Evolutionary conservation across 2,797 vertebrate genomes (phyloP).

Genomic region (Spinus pinus): DNA sequence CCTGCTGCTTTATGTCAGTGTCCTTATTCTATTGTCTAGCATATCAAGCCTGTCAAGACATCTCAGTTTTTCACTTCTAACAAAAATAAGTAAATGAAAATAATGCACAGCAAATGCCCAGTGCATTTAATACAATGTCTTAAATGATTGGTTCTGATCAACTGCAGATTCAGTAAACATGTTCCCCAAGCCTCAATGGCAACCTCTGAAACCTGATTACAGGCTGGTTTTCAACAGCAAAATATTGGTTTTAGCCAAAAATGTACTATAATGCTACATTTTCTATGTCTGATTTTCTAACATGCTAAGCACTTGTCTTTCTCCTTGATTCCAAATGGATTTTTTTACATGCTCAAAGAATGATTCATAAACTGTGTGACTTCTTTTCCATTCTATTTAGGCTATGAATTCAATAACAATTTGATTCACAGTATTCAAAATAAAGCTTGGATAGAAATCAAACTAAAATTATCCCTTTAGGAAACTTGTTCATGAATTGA

Average conservation of each 20-base stretch:
- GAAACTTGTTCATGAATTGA: neutral
- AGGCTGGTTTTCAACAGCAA: neutral
- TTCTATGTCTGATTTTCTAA: neutral
- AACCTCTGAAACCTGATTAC: constrained; percentile 22
- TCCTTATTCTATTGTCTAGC: neutral
- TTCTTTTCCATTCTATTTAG: neutral
- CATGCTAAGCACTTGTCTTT: neutral
- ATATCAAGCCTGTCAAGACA: constrained; percentile 28
- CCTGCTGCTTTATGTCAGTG: neutral
- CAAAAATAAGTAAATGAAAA: constrained; percentile 53
- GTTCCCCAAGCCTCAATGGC: neutral
- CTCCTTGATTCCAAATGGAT: neutral
- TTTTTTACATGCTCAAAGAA: neutral
- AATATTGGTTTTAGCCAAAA: neutral
- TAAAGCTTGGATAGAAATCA: constrained; percentile 17
- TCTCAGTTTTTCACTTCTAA: neutral
- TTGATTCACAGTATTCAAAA: constrained; percentile 1
- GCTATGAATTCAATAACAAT: neutral
- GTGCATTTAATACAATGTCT: neutral
- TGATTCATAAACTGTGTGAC: neutral
- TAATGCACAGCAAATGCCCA: constrained; percentile 7
- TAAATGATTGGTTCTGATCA: constrained; percentile 35
- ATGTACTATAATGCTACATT: neutral
- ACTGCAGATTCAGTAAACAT: constrained; percentile 6
- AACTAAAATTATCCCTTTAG: neutral